Conservation (phyloP, 2,113 vertebrate species). For the Benitochromis conjunctus region DNA sequence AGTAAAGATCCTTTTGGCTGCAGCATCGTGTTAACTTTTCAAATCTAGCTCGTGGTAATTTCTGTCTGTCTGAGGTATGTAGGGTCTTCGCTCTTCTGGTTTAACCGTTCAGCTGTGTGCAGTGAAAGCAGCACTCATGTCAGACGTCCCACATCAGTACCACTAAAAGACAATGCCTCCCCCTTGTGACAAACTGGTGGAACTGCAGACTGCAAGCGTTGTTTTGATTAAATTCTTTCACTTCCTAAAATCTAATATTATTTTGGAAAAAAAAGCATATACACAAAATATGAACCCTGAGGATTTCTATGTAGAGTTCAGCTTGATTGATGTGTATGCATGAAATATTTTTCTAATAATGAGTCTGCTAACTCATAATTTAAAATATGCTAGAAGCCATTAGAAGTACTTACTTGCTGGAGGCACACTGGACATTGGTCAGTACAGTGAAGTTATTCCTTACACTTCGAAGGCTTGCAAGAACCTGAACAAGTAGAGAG, state of each 20-base stretch:
- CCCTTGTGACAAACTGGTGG: not conserved
- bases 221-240: not conserved
- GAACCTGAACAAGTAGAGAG: constrained; percentile 72
- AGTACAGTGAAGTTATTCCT: constrained; percentile 95
- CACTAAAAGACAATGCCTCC: not conserved
- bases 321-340: not conserved
- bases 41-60: not conserved
- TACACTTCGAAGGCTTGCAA: constrained; percentile 93
- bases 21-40: not conserved
- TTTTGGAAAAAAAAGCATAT: not conserved
- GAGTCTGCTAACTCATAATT: not conserved
- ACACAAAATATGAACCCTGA: not conserved
- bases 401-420: constrained; percentile 86
- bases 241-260: not conserved
- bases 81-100: not conserved
- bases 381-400: not conserved
- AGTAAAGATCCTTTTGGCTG: accelerated
- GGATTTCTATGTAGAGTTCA: not conserved
- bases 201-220: not conserved
- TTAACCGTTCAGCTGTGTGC: not conserved
- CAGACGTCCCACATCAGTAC: not conserved
- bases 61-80: not conserved
- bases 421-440: constrained; percentile 91
- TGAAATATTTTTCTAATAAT: not conserved
- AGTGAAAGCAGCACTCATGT: not conserved